phyloP scores from a whole-genome alignment of 1,140 invertebrate genomes.

The Agrypnia vestita region DNA sequence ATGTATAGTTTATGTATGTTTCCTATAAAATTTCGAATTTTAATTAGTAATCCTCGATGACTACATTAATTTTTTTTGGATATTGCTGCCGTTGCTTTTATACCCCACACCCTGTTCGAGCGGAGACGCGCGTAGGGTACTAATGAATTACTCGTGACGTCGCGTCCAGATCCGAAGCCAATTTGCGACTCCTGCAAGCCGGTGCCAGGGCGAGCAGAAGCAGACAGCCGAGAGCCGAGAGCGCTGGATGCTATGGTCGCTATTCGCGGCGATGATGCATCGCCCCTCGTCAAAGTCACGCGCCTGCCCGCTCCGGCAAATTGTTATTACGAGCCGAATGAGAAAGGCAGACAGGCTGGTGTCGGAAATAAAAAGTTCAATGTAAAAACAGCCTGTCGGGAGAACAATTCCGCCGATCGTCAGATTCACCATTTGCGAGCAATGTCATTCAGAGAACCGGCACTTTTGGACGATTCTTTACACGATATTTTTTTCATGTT shows the following conservation, averaged over 20 bases:
- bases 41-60: no score
- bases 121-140: no score
- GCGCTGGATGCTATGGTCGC: not conserved
- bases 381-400: not conserved
- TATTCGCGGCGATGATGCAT: slow-evolving; percentile 43
- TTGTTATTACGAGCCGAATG: slow-evolving; percentile 11
- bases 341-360: not conserved
- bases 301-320: slow-evolving; percentile 7
- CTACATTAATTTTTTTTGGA: no score
- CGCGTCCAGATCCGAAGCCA: not conserved
- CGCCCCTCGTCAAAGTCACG: not conserved
- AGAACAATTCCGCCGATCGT: not conserved
- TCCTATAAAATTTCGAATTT: no score
- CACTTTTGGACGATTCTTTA: no score
- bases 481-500: no score
- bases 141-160: no score
- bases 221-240: not conserved
- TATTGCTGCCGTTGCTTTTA: no score
- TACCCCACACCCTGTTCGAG: no score
- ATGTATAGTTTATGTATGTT: no score
- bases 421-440: not conserved
- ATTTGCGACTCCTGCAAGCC: not conserved
- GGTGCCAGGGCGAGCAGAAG: not conserved
- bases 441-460: not conserved
- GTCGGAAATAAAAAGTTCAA: not conserved